Conservation (phyloP, 2,797 vertebrate genomes). For the Cheirogaleus major region DNA sequence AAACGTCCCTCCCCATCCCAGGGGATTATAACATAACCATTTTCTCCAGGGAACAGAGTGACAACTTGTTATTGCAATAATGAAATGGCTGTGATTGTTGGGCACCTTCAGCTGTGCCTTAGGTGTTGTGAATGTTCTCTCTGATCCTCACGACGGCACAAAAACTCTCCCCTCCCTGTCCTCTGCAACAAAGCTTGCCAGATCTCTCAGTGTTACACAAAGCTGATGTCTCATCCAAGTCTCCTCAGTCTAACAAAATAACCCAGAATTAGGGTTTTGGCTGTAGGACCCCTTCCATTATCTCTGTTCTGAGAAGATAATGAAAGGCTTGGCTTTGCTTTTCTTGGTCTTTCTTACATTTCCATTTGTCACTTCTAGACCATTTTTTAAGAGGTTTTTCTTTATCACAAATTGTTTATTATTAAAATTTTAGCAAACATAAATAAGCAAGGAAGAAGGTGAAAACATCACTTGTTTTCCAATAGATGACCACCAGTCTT, state of each 20-base stretch:
- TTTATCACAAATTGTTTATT: not conserved
- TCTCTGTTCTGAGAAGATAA: not conserved
- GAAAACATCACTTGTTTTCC: not conserved
- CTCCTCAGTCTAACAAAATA: not conserved
- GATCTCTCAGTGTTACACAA: not conserved
- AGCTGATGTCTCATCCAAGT: not conserved
- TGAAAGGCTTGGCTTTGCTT: not conserved
- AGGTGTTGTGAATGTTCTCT: not conserved
- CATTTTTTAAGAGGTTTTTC: not conserved
- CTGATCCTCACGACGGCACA: accelerated
- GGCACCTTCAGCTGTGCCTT: not conserved
- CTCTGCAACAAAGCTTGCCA: not conserved
- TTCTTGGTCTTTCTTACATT: not conserved
- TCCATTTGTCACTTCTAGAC: not conserved
- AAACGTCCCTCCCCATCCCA: not conserved
- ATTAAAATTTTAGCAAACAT: not conserved
- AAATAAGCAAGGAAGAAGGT: not conserved
- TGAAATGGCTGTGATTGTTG: not conserved
- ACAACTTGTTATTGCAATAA: not conserved
- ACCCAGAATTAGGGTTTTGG: not conserved
- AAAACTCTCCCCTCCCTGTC: not conserved
- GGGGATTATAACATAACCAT: not conserved
- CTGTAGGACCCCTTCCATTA: not conserved
- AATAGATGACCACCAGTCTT: not conserved
- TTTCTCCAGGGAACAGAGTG: not conserved